These are phyloP conservation scores for Platycnemis pennipes DNA, from an alignment of 2,888 invertebrate species.

Conservation along the genomic window DNA sequence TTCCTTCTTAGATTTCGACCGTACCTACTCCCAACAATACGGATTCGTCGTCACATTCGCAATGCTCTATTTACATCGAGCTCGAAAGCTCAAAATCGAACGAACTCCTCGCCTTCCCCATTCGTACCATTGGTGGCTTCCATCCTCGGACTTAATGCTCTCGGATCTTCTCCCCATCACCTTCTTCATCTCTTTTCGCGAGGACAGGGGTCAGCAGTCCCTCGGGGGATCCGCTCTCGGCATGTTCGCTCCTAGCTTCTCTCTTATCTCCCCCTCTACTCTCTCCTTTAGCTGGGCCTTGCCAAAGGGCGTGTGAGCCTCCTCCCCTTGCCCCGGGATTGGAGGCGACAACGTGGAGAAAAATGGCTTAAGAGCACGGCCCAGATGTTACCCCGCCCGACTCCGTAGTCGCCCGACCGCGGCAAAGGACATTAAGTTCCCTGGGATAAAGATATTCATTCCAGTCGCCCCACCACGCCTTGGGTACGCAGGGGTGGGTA, in stretches of 20 bases:
- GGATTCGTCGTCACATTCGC: neutral
- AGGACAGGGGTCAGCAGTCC: neutral
- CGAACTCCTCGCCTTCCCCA: neutral
- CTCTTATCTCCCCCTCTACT: too few relatives aligned
- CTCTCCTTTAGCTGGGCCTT: too few relatives aligned
- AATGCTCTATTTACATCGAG: neutral
- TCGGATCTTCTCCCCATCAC: neutral
- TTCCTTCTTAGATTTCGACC: too few relatives aligned
- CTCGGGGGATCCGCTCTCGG: neutral
- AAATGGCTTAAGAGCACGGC: slow-evolving; percentile 3
- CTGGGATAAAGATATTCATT: slow-evolving; percentile 15
- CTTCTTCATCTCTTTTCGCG: neutral
- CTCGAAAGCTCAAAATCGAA: neutral
- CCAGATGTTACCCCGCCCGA: neutral
- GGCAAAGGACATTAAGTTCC: neutral
- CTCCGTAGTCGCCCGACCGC: neutral
- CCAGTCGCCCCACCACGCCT: neutral
- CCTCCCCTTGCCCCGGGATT: neutral
- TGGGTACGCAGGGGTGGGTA: neutral
- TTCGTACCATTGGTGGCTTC: neutral
- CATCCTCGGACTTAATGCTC: neutral
- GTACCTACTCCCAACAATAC: too few relatives aligned
- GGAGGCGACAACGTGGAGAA: neutral
- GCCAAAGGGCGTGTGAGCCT: neutral
- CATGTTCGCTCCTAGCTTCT: too few relatives aligned